Evolutionary conservation across 2,797 vertebrate species (phyloP).

Genomic region (Synanceia verrucosa): DNA sequence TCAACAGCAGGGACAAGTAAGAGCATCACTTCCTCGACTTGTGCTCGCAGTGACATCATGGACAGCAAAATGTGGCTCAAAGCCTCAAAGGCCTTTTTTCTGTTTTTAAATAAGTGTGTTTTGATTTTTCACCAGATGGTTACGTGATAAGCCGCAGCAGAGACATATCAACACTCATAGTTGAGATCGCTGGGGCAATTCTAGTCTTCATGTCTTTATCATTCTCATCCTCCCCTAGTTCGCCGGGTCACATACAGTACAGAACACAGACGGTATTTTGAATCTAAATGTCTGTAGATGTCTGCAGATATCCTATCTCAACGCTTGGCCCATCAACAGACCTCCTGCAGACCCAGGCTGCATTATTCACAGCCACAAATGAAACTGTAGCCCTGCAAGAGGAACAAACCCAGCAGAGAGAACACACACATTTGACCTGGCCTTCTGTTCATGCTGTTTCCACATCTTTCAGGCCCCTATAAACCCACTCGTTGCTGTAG

Average conservation of each 20-base stretch:
- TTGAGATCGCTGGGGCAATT: constrained; percentile 34
- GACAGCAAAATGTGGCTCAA: constrained; percentile 4
- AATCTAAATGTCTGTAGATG: constrained; percentile 62
- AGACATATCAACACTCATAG: constrained; percentile 30
- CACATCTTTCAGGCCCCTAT: constrained; percentile 44
- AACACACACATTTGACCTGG: constrained; percentile 60
- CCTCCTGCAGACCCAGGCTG: constrained; percentile 27
- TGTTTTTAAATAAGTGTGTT: constrained; percentile 26
- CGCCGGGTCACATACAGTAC: constrained; percentile 34
- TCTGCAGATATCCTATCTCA: constrained; percentile 49
- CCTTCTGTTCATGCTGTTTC: constrained; percentile 62
- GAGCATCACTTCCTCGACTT: constrained; percentile 5
- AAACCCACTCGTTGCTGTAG: constrained; percentile 44
- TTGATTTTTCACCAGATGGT: constrained; percentile 41
- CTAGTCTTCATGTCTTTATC: constrained; percentile 30
- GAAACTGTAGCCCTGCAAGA: constrained; percentile 44
- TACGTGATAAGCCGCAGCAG: constrained; percentile 29
- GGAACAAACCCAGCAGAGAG: constrained; percentile 24
- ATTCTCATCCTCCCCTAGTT: constrained; percentile 23
- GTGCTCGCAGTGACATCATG: constrained; percentile 9
- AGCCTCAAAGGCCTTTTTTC: constrained; percentile 37
- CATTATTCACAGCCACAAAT: constrained; percentile 59
- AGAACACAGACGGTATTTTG: constrained; percentile 24
- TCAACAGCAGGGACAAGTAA: constrained; percentile 18
- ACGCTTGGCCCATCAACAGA: constrained; percentile 30